These are phyloP conservation scores for Cordilura impudica DNA, from an alignment of 2,888 invertebrate genomes.

Conservation along the genomic window DNA sequence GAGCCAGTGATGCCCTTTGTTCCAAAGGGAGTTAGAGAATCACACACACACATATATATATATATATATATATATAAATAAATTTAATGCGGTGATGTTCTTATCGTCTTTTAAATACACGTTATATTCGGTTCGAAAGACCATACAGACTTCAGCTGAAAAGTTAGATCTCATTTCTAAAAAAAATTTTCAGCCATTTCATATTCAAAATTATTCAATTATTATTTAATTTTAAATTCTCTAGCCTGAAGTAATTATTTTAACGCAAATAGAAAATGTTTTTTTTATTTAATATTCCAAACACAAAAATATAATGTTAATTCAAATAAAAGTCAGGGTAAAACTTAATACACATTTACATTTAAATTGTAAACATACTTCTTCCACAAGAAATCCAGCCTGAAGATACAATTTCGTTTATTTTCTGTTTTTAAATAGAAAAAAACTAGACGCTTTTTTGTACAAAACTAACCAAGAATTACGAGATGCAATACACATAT, in stretches of 20 bases:
- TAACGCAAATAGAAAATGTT: constrained; percentile 33
- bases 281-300: not conserved
- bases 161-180: no score
- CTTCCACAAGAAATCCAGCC: not conserved
- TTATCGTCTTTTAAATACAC: no score
- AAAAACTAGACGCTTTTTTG: not conserved
- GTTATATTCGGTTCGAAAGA: no score
- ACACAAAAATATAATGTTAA: constrained; percentile 54
- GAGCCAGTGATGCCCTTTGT: no score
- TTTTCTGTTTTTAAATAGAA: not conserved
- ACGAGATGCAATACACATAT: not conserved
- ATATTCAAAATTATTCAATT: constrained; percentile 31
- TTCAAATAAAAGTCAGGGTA: constrained; percentile 49
- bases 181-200: no score
- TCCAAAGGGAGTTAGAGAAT: no score
- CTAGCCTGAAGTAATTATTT: constrained; percentile 44
- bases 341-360: constrained; percentile 14
- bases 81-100: no score
- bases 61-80: no score
- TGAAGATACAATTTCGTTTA: not conserved
- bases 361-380: not conserved
- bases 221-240: constrained; percentile 50
- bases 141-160: no score
- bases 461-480: not conserved
- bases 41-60: no score